Conservation (phyloP, 2,797 vertebrate species). For the Protonibea diacanthus region DNA sequence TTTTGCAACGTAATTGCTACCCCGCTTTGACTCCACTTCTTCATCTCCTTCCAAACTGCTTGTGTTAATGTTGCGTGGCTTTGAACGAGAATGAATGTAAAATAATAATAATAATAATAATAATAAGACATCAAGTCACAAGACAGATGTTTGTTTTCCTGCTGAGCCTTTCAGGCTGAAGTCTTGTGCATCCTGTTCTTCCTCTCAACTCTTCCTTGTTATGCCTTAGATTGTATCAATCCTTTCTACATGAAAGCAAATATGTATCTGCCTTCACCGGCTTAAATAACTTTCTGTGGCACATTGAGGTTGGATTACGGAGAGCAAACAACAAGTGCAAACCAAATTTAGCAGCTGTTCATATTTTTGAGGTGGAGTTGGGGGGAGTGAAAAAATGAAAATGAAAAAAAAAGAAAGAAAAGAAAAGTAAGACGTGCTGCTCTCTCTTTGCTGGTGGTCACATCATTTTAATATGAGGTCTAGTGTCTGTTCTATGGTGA, state of each 20-base stretch:
- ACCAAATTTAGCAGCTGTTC: conserved; percentile 46
- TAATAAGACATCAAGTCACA: conserved; percentile 25
- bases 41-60: conserved; percentile 37
- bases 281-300: conserved; percentile 51
- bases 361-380: conserved; percentile 6
- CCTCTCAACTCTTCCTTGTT: conserved; percentile 17
- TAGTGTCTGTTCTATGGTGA: conserved; percentile 68
- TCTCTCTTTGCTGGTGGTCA: conserved; percentile 32
- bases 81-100: conserved; percentile 35
- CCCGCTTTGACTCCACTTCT: conserved; percentile 30
- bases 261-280: conserved; percentile 32
- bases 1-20: conserved; percentile 35
- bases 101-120: neutral
- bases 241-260: conserved; percentile 37
- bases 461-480: conserved; percentile 59
- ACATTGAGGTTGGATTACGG: conserved; percentile 48
- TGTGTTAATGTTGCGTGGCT: conserved; percentile 16
- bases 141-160: conserved; percentile 32
- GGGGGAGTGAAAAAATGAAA: conserved; percentile 2
- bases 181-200: neutral
- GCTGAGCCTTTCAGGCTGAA: conserved; percentile 4
- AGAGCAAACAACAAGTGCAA: conserved; percentile 29
- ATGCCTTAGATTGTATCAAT: conserved; percentile 40
- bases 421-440: neutral
- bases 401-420: too few relatives aligned